These are phyloP conservation scores for Triplophysa yarkandensis DNA, from an alignment of 2,797 vertebrate species.

Conservation along the genomic window DNA sequence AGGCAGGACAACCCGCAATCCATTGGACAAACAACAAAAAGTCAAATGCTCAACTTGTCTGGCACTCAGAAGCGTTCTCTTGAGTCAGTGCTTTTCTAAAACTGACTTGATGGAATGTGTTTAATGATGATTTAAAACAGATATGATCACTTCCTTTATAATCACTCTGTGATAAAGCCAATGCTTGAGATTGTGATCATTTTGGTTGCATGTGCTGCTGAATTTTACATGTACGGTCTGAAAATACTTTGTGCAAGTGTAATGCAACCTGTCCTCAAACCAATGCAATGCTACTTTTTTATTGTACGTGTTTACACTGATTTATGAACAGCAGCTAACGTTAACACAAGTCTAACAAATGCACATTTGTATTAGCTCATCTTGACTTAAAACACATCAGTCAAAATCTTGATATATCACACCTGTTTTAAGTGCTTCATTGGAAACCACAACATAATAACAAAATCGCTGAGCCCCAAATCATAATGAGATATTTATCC, in stretches of 20 bases:
- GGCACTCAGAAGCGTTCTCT: background rate
- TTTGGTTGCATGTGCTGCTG: no score
- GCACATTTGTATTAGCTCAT: no score
- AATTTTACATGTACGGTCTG: no score
- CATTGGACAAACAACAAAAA: constrained; percentile 29
- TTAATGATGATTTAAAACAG: constrained; percentile 1
- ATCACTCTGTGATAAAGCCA: background rate
- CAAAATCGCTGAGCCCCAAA: background rate
- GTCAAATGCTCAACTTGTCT: constrained; percentile 29
- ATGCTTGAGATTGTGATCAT: no score
- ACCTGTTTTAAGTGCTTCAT: background rate
- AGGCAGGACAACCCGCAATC: constrained; percentile 58
- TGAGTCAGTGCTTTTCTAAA: constrained; percentile 6
- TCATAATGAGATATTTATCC: constrained; percentile 2
- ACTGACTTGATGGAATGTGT: background rate
- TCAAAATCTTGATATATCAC: background rate
- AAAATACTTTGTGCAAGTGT: no score
- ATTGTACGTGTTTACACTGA: no score
- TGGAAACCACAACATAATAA: background rate
- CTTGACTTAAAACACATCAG: background rate
- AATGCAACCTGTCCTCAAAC: no score
- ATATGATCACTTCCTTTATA: background rate
- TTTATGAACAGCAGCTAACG: no score
- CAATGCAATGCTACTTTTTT: no score
- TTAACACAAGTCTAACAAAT: no score